Evolutionary conservation across 2,113 vertebrate genomes (phyloP), one percentile per base, ranked within the genome.

Genomic region (Ceyx margarethae): DNA sequence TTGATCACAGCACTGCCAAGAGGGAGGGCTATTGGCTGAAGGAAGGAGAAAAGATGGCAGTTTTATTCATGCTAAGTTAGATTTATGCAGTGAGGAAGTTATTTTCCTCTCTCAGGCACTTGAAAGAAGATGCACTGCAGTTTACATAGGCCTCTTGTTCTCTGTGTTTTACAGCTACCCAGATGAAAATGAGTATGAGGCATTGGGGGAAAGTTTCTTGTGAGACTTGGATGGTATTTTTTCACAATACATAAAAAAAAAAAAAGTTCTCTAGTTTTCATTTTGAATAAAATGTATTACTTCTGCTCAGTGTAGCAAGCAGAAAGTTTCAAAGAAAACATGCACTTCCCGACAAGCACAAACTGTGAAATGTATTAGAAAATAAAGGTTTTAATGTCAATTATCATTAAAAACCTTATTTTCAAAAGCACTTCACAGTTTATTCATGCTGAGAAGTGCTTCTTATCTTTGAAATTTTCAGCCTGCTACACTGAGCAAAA

Each of bases 401-500:
- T 96, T 96, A 95, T 95, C 94, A 95, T 94, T 95, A 91, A 94
- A 93, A 95, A 69, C 65, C 75, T 93, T 96, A 91, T 96, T 97
- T 97, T 96, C 91, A 92, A 92, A 95, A 95, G 69, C 76, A 91
- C 79, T 97, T 95, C 92, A 92, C 81, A 65, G 91, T 93, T 94
- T 94, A 91, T 79, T 95, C 94, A 96, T 95, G 95, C 92, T 97
- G 95, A 85, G 95, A 95, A 95, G 93, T 85, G 75, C 85, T 93
- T 95, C 95, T 95, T 91, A 81, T 95, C 92, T 95, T 93, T 92
- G 91, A 96, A 95, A 92, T 94, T 95, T 95, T 96, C 92, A 93
- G 89, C 86, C 68, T 93, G 96, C 87, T 96, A 79, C 87, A 90
- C 90, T 62, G 80, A 93, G 57, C 73, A 95, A 96, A 95, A 96